Conservation (phyloP, 2,113 vertebrate genomes). For the Neotragus pygmaeus region DNA sequence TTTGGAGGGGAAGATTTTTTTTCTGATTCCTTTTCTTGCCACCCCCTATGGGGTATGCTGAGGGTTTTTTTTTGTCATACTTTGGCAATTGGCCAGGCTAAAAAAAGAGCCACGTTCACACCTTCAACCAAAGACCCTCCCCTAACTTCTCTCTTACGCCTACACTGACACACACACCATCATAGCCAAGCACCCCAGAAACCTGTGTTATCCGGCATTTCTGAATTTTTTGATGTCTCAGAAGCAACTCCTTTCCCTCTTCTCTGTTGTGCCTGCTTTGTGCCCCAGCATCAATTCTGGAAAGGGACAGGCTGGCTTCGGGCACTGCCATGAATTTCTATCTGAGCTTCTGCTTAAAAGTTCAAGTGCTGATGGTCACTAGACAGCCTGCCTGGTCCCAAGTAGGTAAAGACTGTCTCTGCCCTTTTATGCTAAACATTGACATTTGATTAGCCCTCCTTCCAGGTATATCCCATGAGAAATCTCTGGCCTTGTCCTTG, state of each 20-base stretch:
- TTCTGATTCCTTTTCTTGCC: constrained; percentile 2
- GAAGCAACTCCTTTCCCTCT: neutral
- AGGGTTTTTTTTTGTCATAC: constrained; percentile 17
- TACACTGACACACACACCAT: neutral
- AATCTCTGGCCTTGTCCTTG: neutral
- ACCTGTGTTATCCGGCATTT: neutral
- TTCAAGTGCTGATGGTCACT: neutral
- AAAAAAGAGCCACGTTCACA: neutral
- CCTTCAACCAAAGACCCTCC: neutral
- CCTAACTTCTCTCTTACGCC: neutral
- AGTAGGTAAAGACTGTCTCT: neutral
- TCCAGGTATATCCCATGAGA: neutral
- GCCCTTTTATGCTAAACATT: neutral
- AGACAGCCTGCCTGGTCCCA: neutral
- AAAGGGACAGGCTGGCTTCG: neutral
- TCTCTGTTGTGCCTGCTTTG: neutral
- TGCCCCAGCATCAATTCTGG: neutral
- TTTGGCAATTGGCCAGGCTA: neutral
- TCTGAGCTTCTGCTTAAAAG: neutral
- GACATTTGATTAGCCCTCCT: neutral
- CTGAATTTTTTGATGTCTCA: neutral
- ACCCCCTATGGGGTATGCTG: neutral
- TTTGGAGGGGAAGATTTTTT: neutral
- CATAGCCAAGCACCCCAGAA: neutral
- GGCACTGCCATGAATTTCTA: neutral